phyloP scores from a whole-genome alignment of 2,888 invertebrate species.

The Lycaena phlaeas region DNA sequence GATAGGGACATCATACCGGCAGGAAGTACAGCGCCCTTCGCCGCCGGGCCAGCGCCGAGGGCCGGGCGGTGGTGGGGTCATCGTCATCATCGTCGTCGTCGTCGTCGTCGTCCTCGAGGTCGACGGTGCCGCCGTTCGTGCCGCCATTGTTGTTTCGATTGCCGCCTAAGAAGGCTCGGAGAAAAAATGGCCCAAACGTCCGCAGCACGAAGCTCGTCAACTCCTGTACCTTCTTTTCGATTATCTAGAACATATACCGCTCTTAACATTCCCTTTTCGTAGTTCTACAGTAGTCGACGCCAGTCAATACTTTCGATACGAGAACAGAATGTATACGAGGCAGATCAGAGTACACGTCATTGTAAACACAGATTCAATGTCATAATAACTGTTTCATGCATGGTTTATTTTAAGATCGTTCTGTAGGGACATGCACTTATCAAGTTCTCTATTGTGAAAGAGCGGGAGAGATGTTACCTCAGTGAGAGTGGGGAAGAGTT shows the following conservation, averaged over 20 bases:
- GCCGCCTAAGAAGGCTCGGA: constrained; percentile 74
- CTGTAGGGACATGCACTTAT: too few species aligned
- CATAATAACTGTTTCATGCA: too few species aligned
- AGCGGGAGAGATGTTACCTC: constrained; percentile 71
- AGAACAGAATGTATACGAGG: too few species aligned
- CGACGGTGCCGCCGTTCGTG: constrained; percentile 38
- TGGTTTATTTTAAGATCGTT: too few species aligned
- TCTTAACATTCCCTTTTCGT: constrained; percentile 36
- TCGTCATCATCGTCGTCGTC: constrained; percentile 75
- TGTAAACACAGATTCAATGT: too few species aligned
- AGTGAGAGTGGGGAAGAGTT: constrained; percentile 81
- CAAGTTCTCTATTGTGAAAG: too few species aligned
- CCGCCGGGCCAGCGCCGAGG: constrained; percentile 29
- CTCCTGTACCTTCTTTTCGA: constrained; percentile 84
- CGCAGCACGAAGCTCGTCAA: constrained; percentile 81
- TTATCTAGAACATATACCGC: constrained; percentile 73
- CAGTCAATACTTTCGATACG: too few species aligned
- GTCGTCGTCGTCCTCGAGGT: constrained; percentile 68
- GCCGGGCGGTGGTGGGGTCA: constrained; percentile 39
- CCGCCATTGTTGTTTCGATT: constrained; percentile 56
- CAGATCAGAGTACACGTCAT: too few species aligned
- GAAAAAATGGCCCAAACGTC: constrained; percentile 81
- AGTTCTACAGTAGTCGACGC: constrained; percentile 13
- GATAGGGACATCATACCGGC: constrained; percentile 56
- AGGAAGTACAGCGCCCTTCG: constrained; percentile 46